phyloP scores from a whole-genome alignment of 2,113 vertebrate genomes.

The Ptychochromis oligacanthus region DNA sequence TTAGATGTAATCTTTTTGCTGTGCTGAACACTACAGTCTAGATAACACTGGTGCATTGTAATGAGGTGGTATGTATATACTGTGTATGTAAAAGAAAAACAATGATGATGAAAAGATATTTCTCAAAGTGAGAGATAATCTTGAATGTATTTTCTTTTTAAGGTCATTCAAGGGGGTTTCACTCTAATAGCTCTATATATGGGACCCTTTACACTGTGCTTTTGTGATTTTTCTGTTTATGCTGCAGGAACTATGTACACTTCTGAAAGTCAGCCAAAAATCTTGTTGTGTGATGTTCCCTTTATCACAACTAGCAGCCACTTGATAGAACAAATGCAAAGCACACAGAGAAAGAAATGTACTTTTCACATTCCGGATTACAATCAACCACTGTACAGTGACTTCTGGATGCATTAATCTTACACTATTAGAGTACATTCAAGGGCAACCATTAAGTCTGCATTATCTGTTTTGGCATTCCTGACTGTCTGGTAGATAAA shows the following conservation, averaged over 20 bases:
- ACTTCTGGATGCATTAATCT: slow-evolving; percentile 54
- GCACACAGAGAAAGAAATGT: slow-evolving; percentile 6
- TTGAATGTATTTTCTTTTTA: background rate
- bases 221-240: slow-evolving; percentile 15
- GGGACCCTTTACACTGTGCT: background rate
- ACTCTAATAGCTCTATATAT: background rate
- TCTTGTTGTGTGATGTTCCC: slow-evolving; percentile 33
- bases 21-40: background rate
- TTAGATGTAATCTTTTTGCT: slow-evolving; percentile 25
- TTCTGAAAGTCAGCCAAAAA: slow-evolving; percentile 58
- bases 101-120: background rate
- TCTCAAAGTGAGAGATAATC: slow-evolving; percentile 2
- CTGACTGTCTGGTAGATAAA: slow-evolving; percentile 12
- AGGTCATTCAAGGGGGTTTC: slow-evolving; percentile 15
- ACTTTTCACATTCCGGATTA: slow-evolving; percentile 42
- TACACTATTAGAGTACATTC: slow-evolving; percentile 39
- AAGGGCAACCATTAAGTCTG: slow-evolving; percentile 42
- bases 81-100: background rate
- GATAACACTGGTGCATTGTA: background rate
- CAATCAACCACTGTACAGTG: slow-evolving; percentile 36
- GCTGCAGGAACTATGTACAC: slow-evolving; percentile 10
- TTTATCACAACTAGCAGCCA: slow-evolving; percentile 49
- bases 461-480: slow-evolving; percentile 15
- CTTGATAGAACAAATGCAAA: slow-evolving; percentile 29
- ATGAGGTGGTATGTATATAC: background rate